Base-by-base conservation (phyloP, 2,797 vertebrate species). In the Enteromius afrohamiltoni region DNA sequence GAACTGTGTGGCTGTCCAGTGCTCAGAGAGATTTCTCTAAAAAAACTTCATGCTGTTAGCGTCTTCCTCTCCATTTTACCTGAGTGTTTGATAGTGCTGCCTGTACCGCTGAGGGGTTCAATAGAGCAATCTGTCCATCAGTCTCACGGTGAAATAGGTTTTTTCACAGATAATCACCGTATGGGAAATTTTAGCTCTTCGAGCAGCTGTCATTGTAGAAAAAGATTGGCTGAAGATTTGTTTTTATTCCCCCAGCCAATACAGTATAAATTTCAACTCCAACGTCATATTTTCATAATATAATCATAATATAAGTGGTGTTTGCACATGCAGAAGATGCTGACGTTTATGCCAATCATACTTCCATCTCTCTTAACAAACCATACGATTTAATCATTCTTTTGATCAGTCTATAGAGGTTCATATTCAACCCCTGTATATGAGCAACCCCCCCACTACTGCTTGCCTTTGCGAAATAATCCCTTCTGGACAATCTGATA, bases 191-290 rank as follows among this genome's bases (percentile, higher is more conserved):
- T 58, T 29, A 64, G 79, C 55, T 73, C 47, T 34, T 31, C 75
- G n/a, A 40, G 13, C 68, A 82, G 80, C 84, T 87, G 81, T 81
- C 69, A 85, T 82, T 75, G 55, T 49, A 53, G 37, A 76, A 69
- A 76, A 76, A 29, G 49, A 82, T 69, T 26, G 51, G 23, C 47
- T n/a, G 17, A 26, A 16, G 42, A 34, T 67, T 80, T 51, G 34
- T 78, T 68, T 71, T 45, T 53, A 7, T 40, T 71, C 53, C 23
- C 40, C 8, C 2, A 40, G 53, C 70, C 23, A 14, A 31, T 29
- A 45, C 16, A 47, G 49, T 77, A 23, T 47, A 2, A 14, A 13
- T 11, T 75, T 73, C 10, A 23, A 23, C 53, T 40, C 29, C 19
- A 62, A 73, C 11, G 62, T 26, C 26, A 69, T 3, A 31, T 10